Conservation (phyloP, 2,113 vertebrate species). For the Alethe castanea region DNA sequence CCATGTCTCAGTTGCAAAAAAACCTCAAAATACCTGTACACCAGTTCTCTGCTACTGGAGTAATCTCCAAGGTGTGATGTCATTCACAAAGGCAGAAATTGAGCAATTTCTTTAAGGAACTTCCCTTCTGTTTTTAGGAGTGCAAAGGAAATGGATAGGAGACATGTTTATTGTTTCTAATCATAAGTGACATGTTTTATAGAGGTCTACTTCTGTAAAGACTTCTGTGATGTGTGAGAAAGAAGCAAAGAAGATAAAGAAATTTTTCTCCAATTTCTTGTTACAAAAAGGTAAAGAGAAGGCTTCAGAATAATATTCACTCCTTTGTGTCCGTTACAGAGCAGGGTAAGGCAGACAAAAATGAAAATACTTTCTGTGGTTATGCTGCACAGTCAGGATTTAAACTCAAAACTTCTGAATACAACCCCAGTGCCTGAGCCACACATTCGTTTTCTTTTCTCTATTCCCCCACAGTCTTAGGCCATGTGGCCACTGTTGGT, state of each 20-base stretch:
- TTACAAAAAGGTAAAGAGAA: background rate
- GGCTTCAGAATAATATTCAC: background rate
- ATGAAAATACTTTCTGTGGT: background rate
- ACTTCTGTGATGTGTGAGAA: background rate
- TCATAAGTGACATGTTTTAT: background rate
- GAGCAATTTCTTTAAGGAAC: background rate
- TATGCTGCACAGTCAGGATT: background rate
- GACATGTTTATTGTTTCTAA: background rate
- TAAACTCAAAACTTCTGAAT: background rate
- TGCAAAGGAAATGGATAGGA: background rate
- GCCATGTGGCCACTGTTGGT: conserved; percentile 40
- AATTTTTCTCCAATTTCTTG: background rate
- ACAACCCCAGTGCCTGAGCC: background rate
- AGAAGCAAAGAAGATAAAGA: background rate
- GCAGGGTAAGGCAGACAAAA: background rate
- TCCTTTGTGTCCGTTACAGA: background rate
- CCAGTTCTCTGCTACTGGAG: background rate
- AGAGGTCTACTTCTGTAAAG: background rate
- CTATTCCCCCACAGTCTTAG: background rate
- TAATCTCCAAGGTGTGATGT: background rate
- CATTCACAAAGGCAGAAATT: background rate
- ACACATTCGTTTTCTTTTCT: background rate
- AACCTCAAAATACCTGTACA: background rate
- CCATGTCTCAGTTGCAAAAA: background rate
- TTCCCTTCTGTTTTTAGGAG: background rate